Percentiles rank a stretch among this genome's conserved stretches.
These are phyloP conservation scores for Cephus pygmeus DNA, from an alignment of 2,888 invertebrate genomes.

Conservation along the genomic window DNA sequence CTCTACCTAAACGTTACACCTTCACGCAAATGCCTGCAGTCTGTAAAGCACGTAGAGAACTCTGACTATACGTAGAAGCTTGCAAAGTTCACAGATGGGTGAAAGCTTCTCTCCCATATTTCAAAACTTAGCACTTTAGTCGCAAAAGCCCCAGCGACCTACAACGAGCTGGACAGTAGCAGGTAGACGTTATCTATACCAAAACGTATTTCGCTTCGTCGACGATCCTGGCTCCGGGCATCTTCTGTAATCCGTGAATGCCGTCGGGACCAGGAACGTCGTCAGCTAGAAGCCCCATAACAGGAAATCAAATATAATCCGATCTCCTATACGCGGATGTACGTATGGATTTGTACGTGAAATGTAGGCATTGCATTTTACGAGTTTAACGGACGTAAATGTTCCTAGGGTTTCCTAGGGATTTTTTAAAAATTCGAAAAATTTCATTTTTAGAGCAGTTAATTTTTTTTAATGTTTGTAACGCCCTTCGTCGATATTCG, in stretches of 20 bases:
- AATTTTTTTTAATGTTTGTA: neutral
- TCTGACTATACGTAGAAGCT: neutral
- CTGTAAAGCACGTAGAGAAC: neutral
- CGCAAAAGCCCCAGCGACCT: conserved; percentile 23
- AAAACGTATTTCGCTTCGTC: neutral
- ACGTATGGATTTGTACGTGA: neutral
- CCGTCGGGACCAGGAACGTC: neutral
- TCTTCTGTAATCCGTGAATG: neutral
- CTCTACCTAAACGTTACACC: neutral
- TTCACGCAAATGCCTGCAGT: neutral
- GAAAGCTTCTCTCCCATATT: conserved; percentile 31
- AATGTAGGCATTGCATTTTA: neutral
- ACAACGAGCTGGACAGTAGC: conserved; percentile 26
- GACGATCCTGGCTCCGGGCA: neutral
- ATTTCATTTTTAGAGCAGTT: neutral
- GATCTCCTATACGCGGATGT: neutral
- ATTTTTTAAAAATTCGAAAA: neutral
- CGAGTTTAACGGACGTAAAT: neutral
- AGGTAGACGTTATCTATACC: neutral
- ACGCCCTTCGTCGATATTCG: neutral
- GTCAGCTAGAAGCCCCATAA: neutral
- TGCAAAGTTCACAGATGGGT: neutral
- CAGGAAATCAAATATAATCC: neutral
- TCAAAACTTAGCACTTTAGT: conserved; percentile 48
- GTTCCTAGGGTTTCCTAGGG: neutral